Percentiles rank a stretch among this genome's conserved stretches.
phyloP scores from a whole-genome alignment of 2,888 invertebrate species.

The Bhutanitis thaidina region DNA sequence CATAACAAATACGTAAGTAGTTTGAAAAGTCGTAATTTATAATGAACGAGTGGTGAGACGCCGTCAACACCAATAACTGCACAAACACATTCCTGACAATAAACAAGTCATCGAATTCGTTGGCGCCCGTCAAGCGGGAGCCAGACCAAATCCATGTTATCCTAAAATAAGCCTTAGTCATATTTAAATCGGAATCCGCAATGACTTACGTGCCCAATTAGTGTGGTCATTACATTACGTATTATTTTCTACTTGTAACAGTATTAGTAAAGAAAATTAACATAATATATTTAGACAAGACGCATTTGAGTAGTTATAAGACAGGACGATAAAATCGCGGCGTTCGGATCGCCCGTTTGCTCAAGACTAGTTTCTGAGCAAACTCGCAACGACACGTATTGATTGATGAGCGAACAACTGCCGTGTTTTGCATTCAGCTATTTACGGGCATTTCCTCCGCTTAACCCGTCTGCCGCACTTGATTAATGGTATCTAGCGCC shows the following conservation, averaged over 20 bases:
- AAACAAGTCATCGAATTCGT: constrained; percentile 21
- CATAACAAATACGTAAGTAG: constrained; percentile 6
- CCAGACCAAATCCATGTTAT: constrained; percentile 18
- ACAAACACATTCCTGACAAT: constrained; percentile 21
- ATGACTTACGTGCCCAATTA: constrained; percentile 15
- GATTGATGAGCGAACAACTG: constrained; percentile 77
- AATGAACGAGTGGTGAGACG: constrained; percentile 10
- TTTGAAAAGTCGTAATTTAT: constrained; percentile 14
- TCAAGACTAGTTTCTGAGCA: constrained; percentile 13
- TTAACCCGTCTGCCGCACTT: constrained; percentile 67
- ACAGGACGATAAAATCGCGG: background rate
- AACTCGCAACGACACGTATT: constrained; percentile 37
- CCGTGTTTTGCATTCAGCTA: constrained; percentile 77
- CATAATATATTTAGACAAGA: background rate
- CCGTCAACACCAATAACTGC: constrained; percentile 21
- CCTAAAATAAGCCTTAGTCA: constrained; percentile 21
- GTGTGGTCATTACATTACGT: background rate
- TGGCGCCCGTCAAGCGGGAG: constrained; percentile 18
- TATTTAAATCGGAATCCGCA: constrained; percentile 15
- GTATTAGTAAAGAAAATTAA: too few species aligned
- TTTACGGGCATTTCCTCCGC: constrained; percentile 77
- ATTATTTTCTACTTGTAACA: too few species aligned
- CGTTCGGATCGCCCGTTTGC: constrained; percentile 18
- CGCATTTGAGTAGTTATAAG: background rate
- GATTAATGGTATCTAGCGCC: constrained; percentile 65